Base-by-base conservation (phyloP, 2,888 invertebrate species). In the Globia sparganii region DNA sequence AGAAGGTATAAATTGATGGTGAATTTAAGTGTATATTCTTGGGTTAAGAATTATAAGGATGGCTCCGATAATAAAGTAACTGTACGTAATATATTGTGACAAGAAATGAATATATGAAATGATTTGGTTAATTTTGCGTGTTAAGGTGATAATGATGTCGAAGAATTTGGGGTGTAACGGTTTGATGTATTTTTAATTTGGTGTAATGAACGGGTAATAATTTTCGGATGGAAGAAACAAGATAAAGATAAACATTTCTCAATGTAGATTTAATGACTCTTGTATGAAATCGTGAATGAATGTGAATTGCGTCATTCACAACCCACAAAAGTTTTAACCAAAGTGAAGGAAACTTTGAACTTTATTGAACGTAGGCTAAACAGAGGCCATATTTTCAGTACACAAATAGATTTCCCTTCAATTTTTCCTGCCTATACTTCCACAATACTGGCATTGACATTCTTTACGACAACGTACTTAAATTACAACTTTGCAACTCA, bases 11-110 rank as follows among this genome's bases (percentile, higher is more conserved):
- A 84, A 86, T 86, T 81, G 71, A 79, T 81, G 84, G 67, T 49
- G 66, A 83, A 83, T 81, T 79, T 81, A 77, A 80, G 77, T 79
- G 75, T 78, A 75, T 81, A 82, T 87, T 83, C 80, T 74, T 78
- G 72, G 72, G 62, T 75, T 68, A 72, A 77, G 77, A 88, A 77
- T 88, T 82, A 80, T 83, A 77, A 75, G 58, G 77, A 82, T 75
- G 61, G 64, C 62, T 77, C 78, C 53, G 86, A 87, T 87, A 83
- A 87, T 87, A 82, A 85, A 78, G 72, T 77, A 88, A 81, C 82
- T 65, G 85, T 68, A 37, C 21, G 68, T 84, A 75, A 82, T 84
- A 72, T 85, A 87, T 87, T 82, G 71, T 80, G 88, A 80, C 71
- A 73, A 49, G 74, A 71, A 83, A 80, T 80, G 64, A 88, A 78